Evolutionary conservation across 2,888 invertebrate genomes (phyloP), one percentile per base, ranked within the genome.

Genomic region (Xylota segnis): DNA sequence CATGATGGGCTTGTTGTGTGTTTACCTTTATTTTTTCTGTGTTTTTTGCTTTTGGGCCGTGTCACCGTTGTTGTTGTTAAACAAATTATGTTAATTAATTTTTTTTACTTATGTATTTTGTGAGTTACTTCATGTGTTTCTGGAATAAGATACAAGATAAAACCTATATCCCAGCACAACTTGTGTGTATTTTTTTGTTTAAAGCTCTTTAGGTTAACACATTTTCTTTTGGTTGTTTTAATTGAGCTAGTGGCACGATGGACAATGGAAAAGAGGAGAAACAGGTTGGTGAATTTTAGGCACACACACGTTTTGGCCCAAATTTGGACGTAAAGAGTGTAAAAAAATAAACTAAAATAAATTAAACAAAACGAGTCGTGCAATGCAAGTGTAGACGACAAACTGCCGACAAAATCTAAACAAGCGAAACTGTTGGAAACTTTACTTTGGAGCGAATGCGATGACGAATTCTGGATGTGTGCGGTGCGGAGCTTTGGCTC

Each of bases 1-100:
- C 97, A 98, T 97, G 43, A n/a, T 82, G 54, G 37, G n/a, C 23
- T 34, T 9, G 27, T n/a, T 52, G 34, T 45, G 16, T 23, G 47
- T 66, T 43, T 27, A 37, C 58, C 32, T 54, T 54, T 54, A 54
- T 2, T 23, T 23, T 23, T 23, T 37, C n/a, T n/a, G n/a, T n/a
- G n/a, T n/a, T n/a, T n/a, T n/a, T n/a, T n/a, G n/a, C n/a, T n/a
- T 40, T 68, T 16, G 10, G 50, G 5, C 23, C 18, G n/a, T 61
- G n/a, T 61, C 29, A 54, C 10, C 14, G 34, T 29, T 54, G 58
- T 45, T 65, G 32, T 66, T 45, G 50, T 32, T 45, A 37, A 61
- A 54, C 52, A 65, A 65, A 83, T 66, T 72, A 72, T 65, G 50
- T 50, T 77, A 83, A 77, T 77, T 54, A 58, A 71, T 66, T 66